Evolutionary conservation across 2,888 invertebrate species (phyloP).

Genomic region (Sabatieria punctata): DNA sequence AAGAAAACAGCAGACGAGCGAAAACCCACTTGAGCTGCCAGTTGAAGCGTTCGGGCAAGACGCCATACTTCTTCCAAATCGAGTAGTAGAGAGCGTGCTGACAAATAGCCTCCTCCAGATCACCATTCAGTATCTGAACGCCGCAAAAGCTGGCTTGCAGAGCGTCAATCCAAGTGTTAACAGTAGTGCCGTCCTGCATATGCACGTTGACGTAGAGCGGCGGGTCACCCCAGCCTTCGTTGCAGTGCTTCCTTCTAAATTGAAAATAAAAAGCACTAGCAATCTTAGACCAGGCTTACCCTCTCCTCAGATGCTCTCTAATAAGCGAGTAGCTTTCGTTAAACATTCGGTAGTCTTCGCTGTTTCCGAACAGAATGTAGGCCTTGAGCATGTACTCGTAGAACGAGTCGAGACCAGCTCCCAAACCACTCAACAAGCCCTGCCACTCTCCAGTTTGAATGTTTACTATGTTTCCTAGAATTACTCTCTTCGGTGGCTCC

Average conservation of each 20-base stretch:
- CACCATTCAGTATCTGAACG: conserved; percentile 42
- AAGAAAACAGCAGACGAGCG: no score
- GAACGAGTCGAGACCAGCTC: conserved; percentile 47
- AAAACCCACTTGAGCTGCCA: conserved; percentile 32
- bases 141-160: conserved; percentile 40
- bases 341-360: conserved; percentile 42
- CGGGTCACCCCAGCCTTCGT: conserved; percentile 42
- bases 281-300: conserved; percentile 32
- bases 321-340: conserved; percentile 42
- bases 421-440: conserved; percentile 43
- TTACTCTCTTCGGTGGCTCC: conserved; percentile 3
- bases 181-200: conserved; percentile 43
- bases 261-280: conserved; percentile 5
- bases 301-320: conserved; percentile 42
- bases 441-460: conserved; percentile 47
- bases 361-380: conserved; percentile 45
- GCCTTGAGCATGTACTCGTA: conserved; percentile 47
- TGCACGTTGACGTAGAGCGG: conserved; percentile 49
- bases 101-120: conserved; percentile 48
- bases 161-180: conserved; percentile 48
- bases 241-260: conserved; percentile 39
- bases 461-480: conserved; percentile 44
- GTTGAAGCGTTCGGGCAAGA: conserved; percentile 41
- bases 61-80: conserved; percentile 45
- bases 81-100: conserved; percentile 46